These are phyloP conservation scores for Hydra vulgaris DNA, from an alignment of 30 jellyfish, hydroid and myxozoan genomes.

Conservation along the genomic window DNA sequence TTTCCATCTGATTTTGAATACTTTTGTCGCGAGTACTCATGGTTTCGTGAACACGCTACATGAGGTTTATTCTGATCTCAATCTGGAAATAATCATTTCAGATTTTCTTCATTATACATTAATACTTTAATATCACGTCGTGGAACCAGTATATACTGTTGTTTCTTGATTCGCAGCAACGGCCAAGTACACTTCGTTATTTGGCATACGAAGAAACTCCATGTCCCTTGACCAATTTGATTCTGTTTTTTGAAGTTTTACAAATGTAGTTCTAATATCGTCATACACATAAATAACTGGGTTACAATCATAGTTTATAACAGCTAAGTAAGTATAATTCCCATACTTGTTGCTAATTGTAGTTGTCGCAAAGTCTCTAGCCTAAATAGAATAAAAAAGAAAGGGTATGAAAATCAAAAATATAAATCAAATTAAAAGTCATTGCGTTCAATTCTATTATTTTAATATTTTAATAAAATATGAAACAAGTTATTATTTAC, in stretches of 20 bases:
- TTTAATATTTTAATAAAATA: no score
- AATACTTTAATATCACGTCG: neutral
- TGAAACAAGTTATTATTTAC: no score
- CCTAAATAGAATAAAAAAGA: slow-evolving; percentile 30
- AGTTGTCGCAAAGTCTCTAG: slow-evolving; percentile 70
- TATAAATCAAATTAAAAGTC: no score
- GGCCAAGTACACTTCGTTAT: slow-evolving; percentile 56
- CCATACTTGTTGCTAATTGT: slow-evolving; percentile 29
- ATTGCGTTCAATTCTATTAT: no score
- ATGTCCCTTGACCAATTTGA: slow-evolving; percentile 77
- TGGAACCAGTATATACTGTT: slow-evolving; percentile 70
- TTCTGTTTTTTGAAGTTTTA: slow-evolving; percentile 78
- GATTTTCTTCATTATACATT: neutral
- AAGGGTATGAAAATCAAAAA: neutral
- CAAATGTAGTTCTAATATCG: slow-evolving; percentile 23
- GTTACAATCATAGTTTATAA: slow-evolving; percentile 47
- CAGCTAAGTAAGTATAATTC: slow-evolving; percentile 54
- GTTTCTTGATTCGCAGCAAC: slow-evolving; percentile 66
- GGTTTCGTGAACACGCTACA: neutral
- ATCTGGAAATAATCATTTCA: neutral
- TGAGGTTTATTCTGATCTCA: neutral
- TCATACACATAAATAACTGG: slow-evolving; percentile 60
- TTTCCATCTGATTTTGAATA: neutral
- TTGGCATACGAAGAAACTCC: slow-evolving; percentile 67
- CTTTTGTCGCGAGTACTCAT: neutral